These are phyloP conservation scores for Nomada fucata DNA, from an alignment of 2,888 invertebrate genomes.

Conservation along the genomic window DNA sequence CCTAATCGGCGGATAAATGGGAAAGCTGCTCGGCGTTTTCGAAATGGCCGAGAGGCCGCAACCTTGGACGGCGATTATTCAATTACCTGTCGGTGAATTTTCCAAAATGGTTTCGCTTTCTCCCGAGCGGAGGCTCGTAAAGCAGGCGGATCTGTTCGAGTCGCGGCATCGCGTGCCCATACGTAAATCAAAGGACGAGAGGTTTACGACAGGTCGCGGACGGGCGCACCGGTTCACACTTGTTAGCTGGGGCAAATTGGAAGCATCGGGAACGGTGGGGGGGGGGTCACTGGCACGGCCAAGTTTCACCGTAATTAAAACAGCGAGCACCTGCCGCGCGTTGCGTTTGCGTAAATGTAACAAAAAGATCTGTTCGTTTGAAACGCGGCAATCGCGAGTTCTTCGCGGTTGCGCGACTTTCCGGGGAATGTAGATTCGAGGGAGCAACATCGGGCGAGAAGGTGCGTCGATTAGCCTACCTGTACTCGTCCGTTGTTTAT, in stretches of 20 bases:
- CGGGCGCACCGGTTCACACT: slow-evolving; percentile 7
- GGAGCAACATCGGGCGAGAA: not conserved
- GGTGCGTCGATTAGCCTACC: not conserved
- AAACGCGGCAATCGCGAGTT: slow-evolving; percentile 22
- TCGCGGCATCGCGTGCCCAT: slow-evolving; percentile 21
- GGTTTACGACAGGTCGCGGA: slow-evolving; percentile 27
- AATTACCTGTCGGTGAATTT: slow-evolving; percentile 7
- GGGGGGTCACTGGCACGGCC: slow-evolving; percentile 12
- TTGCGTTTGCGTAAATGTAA: slow-evolving; percentile 57
- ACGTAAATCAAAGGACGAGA: slow-evolving; percentile 51
- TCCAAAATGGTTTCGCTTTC: not conserved
- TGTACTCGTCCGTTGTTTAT: not conserved
- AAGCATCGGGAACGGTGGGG: not conserved
- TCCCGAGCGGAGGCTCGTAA: slow-evolving; percentile 20
- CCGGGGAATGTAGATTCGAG: slow-evolving; percentile 1
- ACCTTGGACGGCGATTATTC: not conserved
- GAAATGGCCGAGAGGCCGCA: not conserved
- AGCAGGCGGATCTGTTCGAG: slow-evolving; percentile 35
- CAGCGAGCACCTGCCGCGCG: slow-evolving; percentile 51
- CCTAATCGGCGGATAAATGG: too few relatives aligned
- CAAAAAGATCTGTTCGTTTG: slow-evolving; percentile 43
- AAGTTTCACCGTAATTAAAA: slow-evolving; percentile 58
- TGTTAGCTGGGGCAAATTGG: slow-evolving; percentile 24
- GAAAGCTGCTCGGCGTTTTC: too few relatives aligned
- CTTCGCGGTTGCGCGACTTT: slow-evolving; percentile 22